A percentile compares a stretch with the other conserved stretches of the same genome.
These are phyloP conservation scores for Cossypha dichroa DNA, from an alignment of 2,797 vertebrate species.

Conservation along the genomic window DNA sequence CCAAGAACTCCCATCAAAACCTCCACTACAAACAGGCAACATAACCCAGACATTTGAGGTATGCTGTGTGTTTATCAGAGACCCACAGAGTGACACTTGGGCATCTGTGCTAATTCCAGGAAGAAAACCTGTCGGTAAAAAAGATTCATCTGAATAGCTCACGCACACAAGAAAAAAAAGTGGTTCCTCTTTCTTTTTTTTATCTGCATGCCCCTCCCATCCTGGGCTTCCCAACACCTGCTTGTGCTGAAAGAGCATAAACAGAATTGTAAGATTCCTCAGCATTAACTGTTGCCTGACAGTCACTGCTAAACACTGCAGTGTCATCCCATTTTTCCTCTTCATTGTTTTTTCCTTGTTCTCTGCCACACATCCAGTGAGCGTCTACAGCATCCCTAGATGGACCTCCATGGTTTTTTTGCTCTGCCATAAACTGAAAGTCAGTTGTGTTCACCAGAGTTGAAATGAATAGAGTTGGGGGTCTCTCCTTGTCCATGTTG, in stretches of 20 bases:
- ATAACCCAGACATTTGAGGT: not conserved
- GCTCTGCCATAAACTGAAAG: not conserved
- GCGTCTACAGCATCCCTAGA: not conserved
- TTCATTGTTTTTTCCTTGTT: not conserved
- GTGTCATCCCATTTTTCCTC: not conserved
- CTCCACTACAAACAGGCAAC: not conserved
- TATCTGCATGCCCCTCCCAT: not conserved
- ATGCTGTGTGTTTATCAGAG: not conserved
- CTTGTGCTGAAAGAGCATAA: slow-evolving; percentile 2
- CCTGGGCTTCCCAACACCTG: slow-evolving; percentile 40
- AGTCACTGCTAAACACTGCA: not conserved
- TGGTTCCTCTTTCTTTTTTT: slow-evolving; percentile 46
- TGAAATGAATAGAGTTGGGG: not conserved
- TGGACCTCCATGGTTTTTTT: not conserved
- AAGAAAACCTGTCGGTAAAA: slow-evolving; percentile 26
- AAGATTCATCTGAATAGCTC: slow-evolving; percentile 41
- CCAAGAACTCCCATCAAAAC: not conserved
- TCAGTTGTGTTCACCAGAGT: not conserved
- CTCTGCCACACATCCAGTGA: fast-evolving
- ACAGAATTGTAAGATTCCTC: slow-evolving; percentile 40
- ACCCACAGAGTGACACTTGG: not conserved
- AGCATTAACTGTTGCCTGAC: not conserved
- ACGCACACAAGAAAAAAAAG: not conserved
- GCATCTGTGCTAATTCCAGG: slow-evolving; percentile 9
- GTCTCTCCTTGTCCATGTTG: not conserved